Evolutionary conservation across 2,797 vertebrate species (phyloP).

Genomic region (Galaxias olidus): DNA sequence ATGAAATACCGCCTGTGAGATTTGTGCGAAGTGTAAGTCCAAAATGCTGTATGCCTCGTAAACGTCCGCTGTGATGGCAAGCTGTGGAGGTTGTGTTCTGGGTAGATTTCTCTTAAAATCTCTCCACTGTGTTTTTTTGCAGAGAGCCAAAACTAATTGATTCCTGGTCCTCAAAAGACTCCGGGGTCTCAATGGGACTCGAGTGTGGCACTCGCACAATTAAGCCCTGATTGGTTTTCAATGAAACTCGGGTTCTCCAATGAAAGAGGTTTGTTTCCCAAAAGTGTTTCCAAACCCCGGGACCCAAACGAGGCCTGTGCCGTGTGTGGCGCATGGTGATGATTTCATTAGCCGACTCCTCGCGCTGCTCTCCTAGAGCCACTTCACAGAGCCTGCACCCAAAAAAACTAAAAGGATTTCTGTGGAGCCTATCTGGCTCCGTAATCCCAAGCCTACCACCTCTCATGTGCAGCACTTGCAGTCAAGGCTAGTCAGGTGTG

Average conservation of each 20-base stretch:
- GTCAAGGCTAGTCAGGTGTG: no score
- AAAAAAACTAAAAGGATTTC: no score
- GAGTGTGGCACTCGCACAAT: slow-evolving; percentile 50
- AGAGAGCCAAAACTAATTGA: slow-evolving; percentile 54
- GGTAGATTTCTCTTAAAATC: slow-evolving; percentile 38
- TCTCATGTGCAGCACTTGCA: no score
- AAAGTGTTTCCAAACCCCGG: slow-evolving; percentile 45
- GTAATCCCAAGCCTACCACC: no score
- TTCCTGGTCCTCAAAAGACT: slow-evolving; percentile 51
- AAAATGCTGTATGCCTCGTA: no score
- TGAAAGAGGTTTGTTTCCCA: slow-evolving; percentile 42
- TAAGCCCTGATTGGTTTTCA: slow-evolving; percentile 47
- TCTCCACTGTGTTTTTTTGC: slow-evolving; percentile 37
- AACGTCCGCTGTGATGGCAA: no score
- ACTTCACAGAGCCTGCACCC: no score
- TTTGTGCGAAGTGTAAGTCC: no score
- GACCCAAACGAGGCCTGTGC: slow-evolving; percentile 24
- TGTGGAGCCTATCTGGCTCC: no score
- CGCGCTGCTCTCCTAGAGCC: slow-evolving; percentile 4
- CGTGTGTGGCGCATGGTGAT: slow-evolving; percentile 34
- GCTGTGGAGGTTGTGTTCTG: slow-evolving; percentile 27
- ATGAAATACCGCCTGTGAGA: no score
- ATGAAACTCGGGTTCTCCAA: slow-evolving; percentile 29
- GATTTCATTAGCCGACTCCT: slow-evolving; percentile 31
- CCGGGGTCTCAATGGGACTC: slow-evolving; percentile 28